Conservation (phyloP, 2,113 vertebrate species). For the Numida meleagris region DNA sequence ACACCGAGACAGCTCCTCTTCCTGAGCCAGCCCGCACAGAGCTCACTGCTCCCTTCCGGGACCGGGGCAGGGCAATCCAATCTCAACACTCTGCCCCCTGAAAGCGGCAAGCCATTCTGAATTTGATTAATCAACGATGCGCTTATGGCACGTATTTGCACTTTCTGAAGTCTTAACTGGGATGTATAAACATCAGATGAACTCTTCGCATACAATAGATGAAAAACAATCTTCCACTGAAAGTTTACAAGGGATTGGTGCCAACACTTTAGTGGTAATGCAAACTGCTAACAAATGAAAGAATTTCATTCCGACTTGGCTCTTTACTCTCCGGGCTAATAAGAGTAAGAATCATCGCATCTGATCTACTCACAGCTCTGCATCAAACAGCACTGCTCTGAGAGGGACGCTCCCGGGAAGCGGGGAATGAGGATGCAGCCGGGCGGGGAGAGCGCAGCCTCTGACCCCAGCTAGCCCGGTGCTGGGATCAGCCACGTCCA, state of each 20-base stretch:
- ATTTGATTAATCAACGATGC: background rate
- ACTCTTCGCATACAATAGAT: background rate
- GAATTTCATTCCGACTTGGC: background rate
- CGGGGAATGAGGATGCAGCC: accelerated
- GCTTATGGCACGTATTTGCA: accelerated
- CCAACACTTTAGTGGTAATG: background rate
- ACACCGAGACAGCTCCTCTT: background rate
- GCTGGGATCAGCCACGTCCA: background rate
- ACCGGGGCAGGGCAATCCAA: background rate
- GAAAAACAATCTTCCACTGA: background rate
- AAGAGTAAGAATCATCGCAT: background rate
- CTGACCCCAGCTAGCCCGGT: background rate
- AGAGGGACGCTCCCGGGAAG: background rate
- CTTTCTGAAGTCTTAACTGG: background rate
- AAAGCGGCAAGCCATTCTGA: background rate
- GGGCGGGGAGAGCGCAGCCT: background rate
- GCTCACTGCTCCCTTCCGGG: background rate
- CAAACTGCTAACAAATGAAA: background rate
- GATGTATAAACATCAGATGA: background rate
- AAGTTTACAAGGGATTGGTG: background rate
- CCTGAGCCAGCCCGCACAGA: background rate
- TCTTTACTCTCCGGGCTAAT: background rate
- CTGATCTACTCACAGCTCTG: background rate
- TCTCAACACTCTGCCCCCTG: background rate
- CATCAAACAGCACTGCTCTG: background rate